These are phyloP conservation scores for Pampus argenteus DNA, from an alignment of 2,797 vertebrate species.

Conservation along the genomic window DNA sequence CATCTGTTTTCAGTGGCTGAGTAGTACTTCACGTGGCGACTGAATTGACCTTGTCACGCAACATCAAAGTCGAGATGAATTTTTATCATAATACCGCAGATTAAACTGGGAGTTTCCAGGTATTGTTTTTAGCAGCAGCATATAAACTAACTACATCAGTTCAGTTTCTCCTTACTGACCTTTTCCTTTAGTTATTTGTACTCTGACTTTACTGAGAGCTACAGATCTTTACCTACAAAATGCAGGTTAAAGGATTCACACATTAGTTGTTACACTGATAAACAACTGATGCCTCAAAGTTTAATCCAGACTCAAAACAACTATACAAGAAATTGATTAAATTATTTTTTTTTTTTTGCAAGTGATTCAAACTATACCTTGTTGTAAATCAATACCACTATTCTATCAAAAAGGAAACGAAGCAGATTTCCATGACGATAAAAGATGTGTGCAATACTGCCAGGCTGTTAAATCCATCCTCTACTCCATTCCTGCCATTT, in stretches of 20 bases:
- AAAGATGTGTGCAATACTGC: slow-evolving; percentile 41
- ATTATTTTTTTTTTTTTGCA: neutral
- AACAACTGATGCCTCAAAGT: neutral
- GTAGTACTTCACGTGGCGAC: neutral
- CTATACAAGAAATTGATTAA: neutral
- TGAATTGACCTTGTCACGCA: slow-evolving; percentile 10
- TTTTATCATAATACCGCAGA: neutral
- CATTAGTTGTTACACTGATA: slow-evolving; percentile 1
- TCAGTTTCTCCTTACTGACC: neutral
- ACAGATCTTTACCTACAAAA: neutral
- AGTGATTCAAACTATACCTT: neutral
- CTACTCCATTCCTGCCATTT: slow-evolving; percentile 46
- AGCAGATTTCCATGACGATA: slow-evolving; percentile 25
- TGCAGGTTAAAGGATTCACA: neutral
- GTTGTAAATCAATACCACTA: neutral
- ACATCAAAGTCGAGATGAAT: neutral
- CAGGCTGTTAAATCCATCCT: slow-evolving; percentile 46
- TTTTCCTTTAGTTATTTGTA: neutral
- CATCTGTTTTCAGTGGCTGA: neutral
- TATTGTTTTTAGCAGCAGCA: neutral
- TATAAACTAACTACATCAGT: neutral
- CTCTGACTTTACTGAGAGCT: slow-evolving; percentile 2
- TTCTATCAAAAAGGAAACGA: slow-evolving; percentile 25
- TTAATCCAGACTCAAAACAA: neutral
- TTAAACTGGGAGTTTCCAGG: neutral